These are phyloP conservation scores for Petrocephalus schoutedeni DNA, from an alignment of 2,797 vertebrate genomes.

Conservation along the genomic window DNA sequence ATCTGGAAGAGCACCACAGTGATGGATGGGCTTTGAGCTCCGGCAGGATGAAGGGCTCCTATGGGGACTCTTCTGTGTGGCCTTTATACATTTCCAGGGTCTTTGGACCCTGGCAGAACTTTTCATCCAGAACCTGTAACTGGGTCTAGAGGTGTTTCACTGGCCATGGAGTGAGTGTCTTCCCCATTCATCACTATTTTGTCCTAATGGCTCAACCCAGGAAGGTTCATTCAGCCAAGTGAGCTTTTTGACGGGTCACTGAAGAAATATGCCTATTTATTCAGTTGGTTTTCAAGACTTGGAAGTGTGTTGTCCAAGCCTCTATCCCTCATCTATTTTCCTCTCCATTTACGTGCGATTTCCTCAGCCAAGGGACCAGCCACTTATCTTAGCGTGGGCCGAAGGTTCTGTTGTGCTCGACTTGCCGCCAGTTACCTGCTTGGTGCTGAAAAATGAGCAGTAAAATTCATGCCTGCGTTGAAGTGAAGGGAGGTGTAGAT, in stretches of 20 bases:
- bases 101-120: not conserved
- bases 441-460: not conserved
- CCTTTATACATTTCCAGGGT: not conserved
- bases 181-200: not conserved
- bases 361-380: not conserved
- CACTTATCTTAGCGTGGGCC: not conserved
- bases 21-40: constrained; percentile 4
- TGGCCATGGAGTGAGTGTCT: not conserved
- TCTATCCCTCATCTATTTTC: not conserved
- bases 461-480: not conserved
- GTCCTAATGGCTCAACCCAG: not conserved
- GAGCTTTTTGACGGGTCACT: not conserved
- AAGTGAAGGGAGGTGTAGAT: not conserved
- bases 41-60: not conserved
- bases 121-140: not conserved
- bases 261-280: not conserved
- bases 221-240: not conserved
- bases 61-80: not conserved
- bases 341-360: not conserved
- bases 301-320: not conserved
- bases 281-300: not conserved
- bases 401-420: not conserved
- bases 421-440: not conserved
- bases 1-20: not conserved
- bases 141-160: not conserved